Evolutionary conservation across 2,888 invertebrate species (phyloP), one percentile per base, ranked within the genome.

Genomic region (Rugalucina vietnamica): DNA sequence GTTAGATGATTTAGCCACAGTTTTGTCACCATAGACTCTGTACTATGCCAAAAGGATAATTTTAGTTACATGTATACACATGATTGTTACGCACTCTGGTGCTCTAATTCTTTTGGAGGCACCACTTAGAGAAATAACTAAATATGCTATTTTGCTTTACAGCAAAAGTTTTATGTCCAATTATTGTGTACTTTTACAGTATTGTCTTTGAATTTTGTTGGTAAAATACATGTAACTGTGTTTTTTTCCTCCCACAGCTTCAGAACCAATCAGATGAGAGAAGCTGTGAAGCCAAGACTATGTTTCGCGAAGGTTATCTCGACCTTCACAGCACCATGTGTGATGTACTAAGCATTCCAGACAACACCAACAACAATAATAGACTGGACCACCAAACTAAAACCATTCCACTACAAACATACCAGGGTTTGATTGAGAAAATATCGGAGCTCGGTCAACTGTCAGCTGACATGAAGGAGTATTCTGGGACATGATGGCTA

Each of bases 231-330:
- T n/a, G n/a, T n/a, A n/a, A n/a, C n/a, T n/a, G n/a, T 43, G 18
- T 43, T 18, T 43, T 43, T 43, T 8, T 65, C 21, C 21, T 65
- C 34, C 21, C 10, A 32, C 65, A 65, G 65, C 65, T 65, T 34
- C 65, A 65, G 21, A 21, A 65, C 3, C 34, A 65, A 21, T 34
- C 32, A 18, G 65, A 65, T 65, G 65, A 65, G 29, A 21, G 4
- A 1, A 65, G 65, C 34, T 34, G 34, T 65, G 65, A 65, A 24
- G 65, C 21, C 1, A 65, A 65, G 34, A 65, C 32, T 14, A 34
- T 34, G 21, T 65, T 65, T 65, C 65, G 65, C 4, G 65, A 65
- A 65, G 65, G 65, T 34, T 65, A 65, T n/a, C 65, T 65, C 32
- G 34, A 34, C 65, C 65, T 34, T 32, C 65, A 65, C 34, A 65